A percentile compares a stretch with the other conserved stretches of the same genome.
These are phyloP conservation scores for Heliornis fulica DNA, from an alignment of 2,113 vertebrate species.

Conservation along the genomic window DNA sequence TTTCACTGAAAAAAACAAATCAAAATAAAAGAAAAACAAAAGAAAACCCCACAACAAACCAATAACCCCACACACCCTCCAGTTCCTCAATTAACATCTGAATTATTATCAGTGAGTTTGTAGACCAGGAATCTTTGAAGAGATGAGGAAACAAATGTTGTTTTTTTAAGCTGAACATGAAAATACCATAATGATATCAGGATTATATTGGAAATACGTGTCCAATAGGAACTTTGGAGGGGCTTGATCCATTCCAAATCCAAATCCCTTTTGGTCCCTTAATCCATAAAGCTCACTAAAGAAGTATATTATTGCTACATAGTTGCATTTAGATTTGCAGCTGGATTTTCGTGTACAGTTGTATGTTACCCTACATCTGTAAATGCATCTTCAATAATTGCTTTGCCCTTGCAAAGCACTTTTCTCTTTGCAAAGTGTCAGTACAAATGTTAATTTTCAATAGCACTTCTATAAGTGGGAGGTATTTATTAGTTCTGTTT, in stretches of 20 bases:
- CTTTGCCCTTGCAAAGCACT: neutral
- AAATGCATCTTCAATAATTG: neutral
- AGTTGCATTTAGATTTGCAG: neutral
- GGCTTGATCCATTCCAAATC: neutral
- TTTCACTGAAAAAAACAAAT: neutral
- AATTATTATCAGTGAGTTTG: neutral
- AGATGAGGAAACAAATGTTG: neutral
- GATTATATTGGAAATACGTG: neutral
- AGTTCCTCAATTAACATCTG: slow-evolving; percentile 3
- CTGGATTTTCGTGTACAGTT: neutral
- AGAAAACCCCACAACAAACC: too few species aligned
- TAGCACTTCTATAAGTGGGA: neutral
- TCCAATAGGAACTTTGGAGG: neutral
- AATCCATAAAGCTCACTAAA: neutral
- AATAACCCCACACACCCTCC: neutral
- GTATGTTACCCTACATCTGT: neutral
- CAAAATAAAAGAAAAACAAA: too few species aligned
- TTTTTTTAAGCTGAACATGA: neutral
- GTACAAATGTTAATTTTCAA: neutral
- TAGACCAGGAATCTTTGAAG: neutral
- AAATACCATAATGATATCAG: neutral
- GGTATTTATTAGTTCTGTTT: neutral
- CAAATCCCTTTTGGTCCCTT: slow-evolving; percentile 11
- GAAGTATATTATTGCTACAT: neutral
- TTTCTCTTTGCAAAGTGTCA: neutral